Percentiles rank a stretch among this genome's conserved stretches.
Evolutionary conservation across 2,797 vertebrate species (phyloP).

Genomic region (Pantherophis alleghaniensis): DNA sequence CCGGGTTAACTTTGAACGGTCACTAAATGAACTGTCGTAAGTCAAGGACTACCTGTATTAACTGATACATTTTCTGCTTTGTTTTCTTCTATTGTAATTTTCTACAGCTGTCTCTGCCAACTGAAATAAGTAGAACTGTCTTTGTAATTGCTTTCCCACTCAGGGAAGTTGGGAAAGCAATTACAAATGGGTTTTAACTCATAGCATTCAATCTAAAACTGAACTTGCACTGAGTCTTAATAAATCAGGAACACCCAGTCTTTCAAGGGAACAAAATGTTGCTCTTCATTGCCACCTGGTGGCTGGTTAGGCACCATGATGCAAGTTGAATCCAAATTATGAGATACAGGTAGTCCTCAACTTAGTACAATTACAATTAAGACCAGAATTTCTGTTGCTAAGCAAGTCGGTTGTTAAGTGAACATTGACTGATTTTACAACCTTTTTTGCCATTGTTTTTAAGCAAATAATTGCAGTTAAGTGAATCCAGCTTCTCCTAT

Average conservation of each 20-base stretch:
- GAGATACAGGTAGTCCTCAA: not conserved
- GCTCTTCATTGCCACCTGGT: not conserved
- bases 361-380: not conserved
- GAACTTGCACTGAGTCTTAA: too few relatives aligned
- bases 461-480: not conserved
- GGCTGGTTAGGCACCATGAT: not conserved
- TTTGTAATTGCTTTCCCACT: not conserved
- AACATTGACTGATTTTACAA: not conserved
- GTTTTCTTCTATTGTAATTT: not conserved
- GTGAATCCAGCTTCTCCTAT: not conserved
- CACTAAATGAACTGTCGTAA: not conserved
- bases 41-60: not conserved
- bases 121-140: not conserved
- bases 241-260: not conserved
- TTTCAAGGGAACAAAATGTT: not conserved
- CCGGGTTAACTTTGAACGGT: not conserved
- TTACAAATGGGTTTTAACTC: too few relatives aligned
- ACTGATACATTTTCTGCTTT: not conserved
- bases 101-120: not conserved
- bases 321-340: not conserved
- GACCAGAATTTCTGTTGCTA: not conserved
- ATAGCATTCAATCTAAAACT: not conserved
- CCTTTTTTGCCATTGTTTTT: not conserved
- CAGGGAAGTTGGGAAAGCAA: not conserved
- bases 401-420: not conserved